phyloP scores from a whole-genome alignment of 2,113 vertebrate species.

The Myiopsitta monachus region DNA sequence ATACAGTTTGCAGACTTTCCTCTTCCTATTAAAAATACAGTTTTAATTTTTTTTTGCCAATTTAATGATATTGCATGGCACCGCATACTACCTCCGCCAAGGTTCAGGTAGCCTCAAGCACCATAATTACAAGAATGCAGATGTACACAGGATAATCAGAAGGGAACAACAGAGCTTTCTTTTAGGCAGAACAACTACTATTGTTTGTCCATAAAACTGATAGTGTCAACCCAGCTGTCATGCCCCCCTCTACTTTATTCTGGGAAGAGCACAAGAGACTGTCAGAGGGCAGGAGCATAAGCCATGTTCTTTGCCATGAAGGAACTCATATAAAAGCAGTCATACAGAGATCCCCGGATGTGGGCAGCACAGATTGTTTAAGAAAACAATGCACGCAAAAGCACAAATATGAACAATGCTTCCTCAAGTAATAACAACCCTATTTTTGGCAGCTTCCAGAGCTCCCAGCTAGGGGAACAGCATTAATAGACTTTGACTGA shows the following conservation, averaged over 20 bases:
- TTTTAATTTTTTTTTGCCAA: background rate
- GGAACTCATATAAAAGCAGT: background rate
- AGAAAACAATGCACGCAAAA: background rate
- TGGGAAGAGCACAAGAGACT: background rate
- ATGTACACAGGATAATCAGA: background rate
- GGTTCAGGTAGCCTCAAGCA: background rate
- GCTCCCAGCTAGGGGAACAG: background rate
- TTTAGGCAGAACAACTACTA: background rate
- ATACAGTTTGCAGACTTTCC: rapidly evolving
- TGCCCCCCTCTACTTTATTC: background rate
- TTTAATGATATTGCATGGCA: background rate
- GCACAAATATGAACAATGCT: background rate
- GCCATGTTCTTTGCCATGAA: background rate
- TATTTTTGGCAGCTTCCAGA: background rate
- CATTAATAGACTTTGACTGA: background rate
- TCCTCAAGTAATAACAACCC: background rate
- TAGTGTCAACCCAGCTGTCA: background rate
- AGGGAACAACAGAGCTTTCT: background rate
- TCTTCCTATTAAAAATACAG: background rate
- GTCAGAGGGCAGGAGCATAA: background rate
- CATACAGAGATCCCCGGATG: background rate
- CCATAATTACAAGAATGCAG: background rate
- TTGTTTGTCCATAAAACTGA: background rate
- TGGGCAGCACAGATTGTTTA: background rate
- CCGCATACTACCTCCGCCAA: background rate